phyloP scores from a whole-genome alignment of 2,888 invertebrate species.

The Altica lythri region DNA sequence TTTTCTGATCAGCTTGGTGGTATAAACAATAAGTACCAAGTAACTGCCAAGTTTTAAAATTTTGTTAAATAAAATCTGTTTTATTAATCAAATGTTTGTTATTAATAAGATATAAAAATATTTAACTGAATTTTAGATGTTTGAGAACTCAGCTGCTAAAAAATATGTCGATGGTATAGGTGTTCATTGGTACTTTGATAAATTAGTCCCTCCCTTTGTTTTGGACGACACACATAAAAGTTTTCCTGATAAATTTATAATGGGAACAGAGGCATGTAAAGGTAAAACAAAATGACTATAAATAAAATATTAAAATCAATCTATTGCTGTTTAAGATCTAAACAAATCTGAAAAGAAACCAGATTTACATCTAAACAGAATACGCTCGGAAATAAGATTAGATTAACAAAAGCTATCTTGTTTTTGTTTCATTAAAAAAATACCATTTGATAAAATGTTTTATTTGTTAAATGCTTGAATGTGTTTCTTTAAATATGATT shows the following conservation, averaged over 20 bases:
- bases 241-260: constrained; percentile 47
- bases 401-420: background rate
- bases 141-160: constrained; percentile 56
- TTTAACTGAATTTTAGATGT: constrained; percentile 44
- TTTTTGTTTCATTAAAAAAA: background rate
- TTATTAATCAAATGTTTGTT: background rate
- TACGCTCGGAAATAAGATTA: background rate
- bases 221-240: constrained; percentile 61
- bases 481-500: background rate
- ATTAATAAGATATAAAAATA: background rate
- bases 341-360: background rate
- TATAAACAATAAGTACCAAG: background rate
- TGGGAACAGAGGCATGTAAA: constrained; percentile 78
- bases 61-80: background rate
- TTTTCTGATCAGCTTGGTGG: background rate
- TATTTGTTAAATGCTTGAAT: background rate
- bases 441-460: background rate
- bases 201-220: constrained; percentile 61
- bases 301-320: background rate
- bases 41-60: background rate
- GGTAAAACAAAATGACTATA: constrained; percentile 54
- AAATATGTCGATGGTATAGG: constrained; percentile 76
- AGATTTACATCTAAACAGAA: background rate
- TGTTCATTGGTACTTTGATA: constrained; percentile 83
- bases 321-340: background rate